A percentile compares a stretch with the other conserved stretches of the same genome.
Evolutionary conservation across 2,797 vertebrate species (phyloP).

Genomic region (Apogon talboti): DNA sequence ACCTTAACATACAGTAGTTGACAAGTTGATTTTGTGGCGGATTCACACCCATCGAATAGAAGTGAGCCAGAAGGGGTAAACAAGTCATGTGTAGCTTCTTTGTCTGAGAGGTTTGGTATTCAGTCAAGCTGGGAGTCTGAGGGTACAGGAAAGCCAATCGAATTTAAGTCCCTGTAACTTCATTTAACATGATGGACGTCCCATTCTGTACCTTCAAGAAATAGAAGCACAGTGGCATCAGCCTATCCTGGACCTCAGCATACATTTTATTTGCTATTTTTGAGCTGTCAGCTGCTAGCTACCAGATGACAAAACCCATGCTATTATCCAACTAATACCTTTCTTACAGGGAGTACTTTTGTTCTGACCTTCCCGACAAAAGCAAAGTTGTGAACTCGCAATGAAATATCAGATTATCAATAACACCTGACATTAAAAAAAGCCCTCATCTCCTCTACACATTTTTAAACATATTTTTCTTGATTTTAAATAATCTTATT

Average conservation of each 20-base stretch:
- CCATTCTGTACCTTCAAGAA: conserved; percentile 26
- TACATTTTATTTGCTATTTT: conserved; percentile 17
- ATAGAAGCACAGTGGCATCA: conserved; percentile 9
- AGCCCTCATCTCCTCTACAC: neutral
- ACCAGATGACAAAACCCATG: conserved; percentile 42
- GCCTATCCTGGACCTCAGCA: conserved; percentile 6
- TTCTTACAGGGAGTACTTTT: neutral
- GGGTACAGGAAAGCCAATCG: conserved; percentile 42
- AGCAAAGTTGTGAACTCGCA: conserved; percentile 6
- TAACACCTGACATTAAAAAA: neutral
- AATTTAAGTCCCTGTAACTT: conserved; percentile 51
- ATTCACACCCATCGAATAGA: conserved; percentile 21
- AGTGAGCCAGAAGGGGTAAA: neutral
- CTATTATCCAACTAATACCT: conserved; percentile 25
- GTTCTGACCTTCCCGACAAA: conserved; percentile 9
- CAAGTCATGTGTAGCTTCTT: conserved; percentile 13
- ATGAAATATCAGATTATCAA: neutral
- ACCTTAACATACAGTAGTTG: conserved; percentile 32
- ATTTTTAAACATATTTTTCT: conserved; percentile 13
- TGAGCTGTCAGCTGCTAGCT: conserved; percentile 4
- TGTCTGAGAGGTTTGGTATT: conserved; percentile 27
- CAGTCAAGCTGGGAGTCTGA: conserved; percentile 35
- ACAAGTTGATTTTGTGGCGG: conserved; percentile 48
- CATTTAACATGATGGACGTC: conserved; percentile 57
- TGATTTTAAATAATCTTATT: conserved; percentile 20